A percentile compares a stretch with the other conserved stretches of the same genome.
Evolutionary conservation across 2,797 vertebrate genomes (phyloP).

Genomic region (Eulemur mongoz): DNA sequence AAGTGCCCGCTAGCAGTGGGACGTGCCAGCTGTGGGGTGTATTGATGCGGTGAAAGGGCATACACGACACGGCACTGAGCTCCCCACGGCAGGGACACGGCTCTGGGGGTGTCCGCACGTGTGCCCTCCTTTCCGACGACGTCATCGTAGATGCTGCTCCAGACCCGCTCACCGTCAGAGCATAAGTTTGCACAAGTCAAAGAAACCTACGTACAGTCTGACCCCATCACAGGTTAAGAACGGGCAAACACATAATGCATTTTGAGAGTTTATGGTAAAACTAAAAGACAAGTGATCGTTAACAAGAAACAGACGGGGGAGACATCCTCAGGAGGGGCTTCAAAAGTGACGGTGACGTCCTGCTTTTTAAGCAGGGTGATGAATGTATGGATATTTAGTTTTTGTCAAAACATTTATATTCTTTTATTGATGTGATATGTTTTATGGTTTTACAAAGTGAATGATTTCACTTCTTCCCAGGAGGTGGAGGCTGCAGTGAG

Average conservation of each 20-base stretch:
- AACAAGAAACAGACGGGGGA: not conserved
- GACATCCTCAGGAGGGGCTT: not conserved
- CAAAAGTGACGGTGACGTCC: not conserved
- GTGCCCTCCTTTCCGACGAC: not conserved
- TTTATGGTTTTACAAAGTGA: not conserved
- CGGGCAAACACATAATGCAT: not conserved
- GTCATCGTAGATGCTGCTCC: not conserved
- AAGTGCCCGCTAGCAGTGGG: no score
- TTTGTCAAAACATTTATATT: not conserved
- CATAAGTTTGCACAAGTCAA: no score
- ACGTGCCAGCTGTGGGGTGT: rapidly evolving
- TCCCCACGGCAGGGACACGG: not conserved
- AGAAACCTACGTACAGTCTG: rapidly evolving
- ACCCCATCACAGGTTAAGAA: not conserved
- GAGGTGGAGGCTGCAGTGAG: not conserved
- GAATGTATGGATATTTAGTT: not conserved
- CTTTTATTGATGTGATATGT: not conserved
- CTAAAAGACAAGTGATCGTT: not conserved
- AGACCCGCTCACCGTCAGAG: not conserved
- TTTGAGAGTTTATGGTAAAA: not conserved
- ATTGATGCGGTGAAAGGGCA: rapidly evolving
- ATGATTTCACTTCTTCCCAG: not conserved
- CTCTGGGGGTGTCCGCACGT: not conserved
- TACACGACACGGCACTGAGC: not conserved
- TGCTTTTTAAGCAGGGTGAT: not conserved